phyloP scores from a whole-genome alignment of 2,113 vertebrate genomes.

The zebrafish (Danio rerio) region GRCz12tu NC_133193.1:45333501-45334000 shows the following conservation, averaged over 20 bases:
- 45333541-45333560: conserved; percentile 58
- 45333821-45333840: neutral
- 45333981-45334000: conserved; percentile 4
- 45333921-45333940: neutral
- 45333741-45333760: conserved; percentile 57
- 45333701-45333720: conserved; percentile 67
- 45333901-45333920: neutral
- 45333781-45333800: conserved; percentile 36
- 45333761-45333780: conserved; percentile 33
- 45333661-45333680: conserved; percentile 65
- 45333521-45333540: conserved; percentile 53
- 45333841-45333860: neutral
- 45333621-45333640: conserved; percentile 69
- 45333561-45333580: conserved; percentile 58
- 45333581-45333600: conserved; percentile 58
- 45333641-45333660: conserved; percentile 75
- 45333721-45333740: neutral
- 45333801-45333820: neutral
- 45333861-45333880: neutral
- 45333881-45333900: neutral
- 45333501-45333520: conserved; percentile 39
- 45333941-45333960: neutral
- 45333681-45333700: conserved; percentile 64
- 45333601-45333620: conserved; percentile 37
- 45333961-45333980: neutral